These are phyloP conservation scores for Laspeyria flexula DNA, from an alignment of 2,888 invertebrate species.

Conservation along the genomic window DNA sequence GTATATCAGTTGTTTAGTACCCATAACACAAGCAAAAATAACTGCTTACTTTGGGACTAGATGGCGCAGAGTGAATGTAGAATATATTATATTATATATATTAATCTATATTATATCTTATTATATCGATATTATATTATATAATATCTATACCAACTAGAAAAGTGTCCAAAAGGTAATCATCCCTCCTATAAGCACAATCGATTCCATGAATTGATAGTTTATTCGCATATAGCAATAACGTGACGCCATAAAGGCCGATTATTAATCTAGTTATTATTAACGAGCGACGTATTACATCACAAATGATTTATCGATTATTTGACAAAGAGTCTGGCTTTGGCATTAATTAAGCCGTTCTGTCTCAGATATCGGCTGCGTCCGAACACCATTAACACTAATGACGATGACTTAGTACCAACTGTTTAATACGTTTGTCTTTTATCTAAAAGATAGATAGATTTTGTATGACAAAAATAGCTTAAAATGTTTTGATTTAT, in stretches of 20 bases:
- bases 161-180: too few species aligned
- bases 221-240: slow-evolving; percentile 18
- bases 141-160: too few species aligned
- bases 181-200: background rate
- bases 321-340: slow-evolving; percentile 62
- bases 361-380: slow-evolving; percentile 68
- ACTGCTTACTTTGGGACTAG: too few species aligned
- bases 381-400: slow-evolving; percentile 70
- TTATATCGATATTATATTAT: too few species aligned
- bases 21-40: too few species aligned
- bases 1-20: too few species aligned
- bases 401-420: slow-evolving; percentile 61
- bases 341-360: slow-evolving; percentile 71
- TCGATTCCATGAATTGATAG: slow-evolving; percentile 6
- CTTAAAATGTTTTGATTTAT: too few species aligned
- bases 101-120: too few species aligned
- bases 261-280: slow-evolving; percentile 42
- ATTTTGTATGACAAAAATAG: too few species aligned
- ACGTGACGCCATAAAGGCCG: slow-evolving; percentile 29
- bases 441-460: too few species aligned
- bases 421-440: slow-evolving; percentile 12
- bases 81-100: too few species aligned
- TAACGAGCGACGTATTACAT: slow-evolving; percentile 39
- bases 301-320: slow-evolving; percentile 58
- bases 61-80: too few species aligned